Evolutionary conservation across 2,113 vertebrate genomes (phyloP), one percentile per base, ranked within the genome.

Genomic region (Tamias sibiricus): DNA sequence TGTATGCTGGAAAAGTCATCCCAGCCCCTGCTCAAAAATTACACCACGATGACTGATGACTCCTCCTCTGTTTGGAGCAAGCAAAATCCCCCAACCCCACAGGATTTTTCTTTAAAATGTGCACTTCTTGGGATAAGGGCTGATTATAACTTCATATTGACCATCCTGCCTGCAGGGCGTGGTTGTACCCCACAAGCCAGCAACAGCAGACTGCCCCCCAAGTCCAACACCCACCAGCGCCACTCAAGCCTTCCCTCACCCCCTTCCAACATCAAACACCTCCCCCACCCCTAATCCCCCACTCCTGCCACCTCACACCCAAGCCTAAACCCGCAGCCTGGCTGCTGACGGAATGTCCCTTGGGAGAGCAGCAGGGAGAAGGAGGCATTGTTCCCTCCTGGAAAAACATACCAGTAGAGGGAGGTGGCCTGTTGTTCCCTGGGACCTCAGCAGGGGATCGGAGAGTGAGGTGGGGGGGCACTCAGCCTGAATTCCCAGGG

Each of bases 311-410:
- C 54, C 54, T 57, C 59, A 62, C 24, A 75, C 22, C 84, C 72
- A 66, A 47, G 28, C 13, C 54, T 14, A 40, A 40, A 19, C 87
- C 87, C 20, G 24, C 13, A 16, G 87, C 26, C 87, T 76, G 69
- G 42, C 64, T 87, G 35, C 90, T 80, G 64, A 57, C 9, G 24
- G 72, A 71, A 71, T 72, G 71, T 90, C 75, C 81, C 71, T 32
- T 20, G 83, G 85, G 90, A 96, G 19, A 44, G 11, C 79, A 79
- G 82, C 47, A 30, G 0, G 10, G 62, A 96, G 81, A 64, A 92
- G 72, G 88, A 92, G 64, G 81, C 93, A 37, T 87, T 81, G 71
- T 88, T 92, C 90, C 96, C 84, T 84, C 68, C 90, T 87, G 42
- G 87, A 71, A 91, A 93, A 96, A 83, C 94, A 96, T 59, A 66